Evolutionary conservation across 2,888 invertebrate genomes (phyloP).

Genomic region (Podabrus alpinus): DNA sequence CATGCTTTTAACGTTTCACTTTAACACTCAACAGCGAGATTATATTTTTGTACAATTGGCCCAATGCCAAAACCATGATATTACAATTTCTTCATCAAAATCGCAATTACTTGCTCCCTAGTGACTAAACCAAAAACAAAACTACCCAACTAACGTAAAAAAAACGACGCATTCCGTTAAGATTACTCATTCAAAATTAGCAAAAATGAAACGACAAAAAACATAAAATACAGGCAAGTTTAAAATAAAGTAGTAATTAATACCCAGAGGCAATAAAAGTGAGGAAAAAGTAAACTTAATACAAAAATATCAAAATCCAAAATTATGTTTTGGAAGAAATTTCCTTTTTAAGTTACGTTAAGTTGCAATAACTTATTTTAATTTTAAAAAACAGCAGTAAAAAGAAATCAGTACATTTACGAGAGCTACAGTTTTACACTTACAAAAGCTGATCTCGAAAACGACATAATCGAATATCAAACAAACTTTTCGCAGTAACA

Average conservation of each 20-base stretch:
- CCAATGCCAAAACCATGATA: constrained; percentile 31
- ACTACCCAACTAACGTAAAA: neutral
- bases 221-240: neutral
- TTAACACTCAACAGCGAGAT: constrained; percentile 22
- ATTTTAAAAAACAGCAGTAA: neutral
- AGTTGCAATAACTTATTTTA: neutral
- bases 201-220: neutral
- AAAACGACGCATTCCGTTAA: neutral
- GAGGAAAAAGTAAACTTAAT: neutral
- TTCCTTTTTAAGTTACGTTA: neutral
- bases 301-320: neutral
- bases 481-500: neutral
- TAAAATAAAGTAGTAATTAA: neutral
- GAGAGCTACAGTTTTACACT: constrained; percentile 24
- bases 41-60: constrained; percentile 38
- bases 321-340: neutral
- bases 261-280: neutral
- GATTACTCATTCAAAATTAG: neutral
- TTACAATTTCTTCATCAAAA: constrained; percentile 32
- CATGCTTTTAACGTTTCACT: constrained; percentile 23
- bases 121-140: constrained; percentile 2
- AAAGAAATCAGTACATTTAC: neutral
- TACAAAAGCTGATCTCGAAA: constrained; percentile 39
- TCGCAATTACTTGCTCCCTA: constrained; percentile 13
- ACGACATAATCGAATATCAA: constrained; percentile 34